Conservation (phyloP, 1,140 invertebrate species). For the Listronotus oregonensis region DNA sequence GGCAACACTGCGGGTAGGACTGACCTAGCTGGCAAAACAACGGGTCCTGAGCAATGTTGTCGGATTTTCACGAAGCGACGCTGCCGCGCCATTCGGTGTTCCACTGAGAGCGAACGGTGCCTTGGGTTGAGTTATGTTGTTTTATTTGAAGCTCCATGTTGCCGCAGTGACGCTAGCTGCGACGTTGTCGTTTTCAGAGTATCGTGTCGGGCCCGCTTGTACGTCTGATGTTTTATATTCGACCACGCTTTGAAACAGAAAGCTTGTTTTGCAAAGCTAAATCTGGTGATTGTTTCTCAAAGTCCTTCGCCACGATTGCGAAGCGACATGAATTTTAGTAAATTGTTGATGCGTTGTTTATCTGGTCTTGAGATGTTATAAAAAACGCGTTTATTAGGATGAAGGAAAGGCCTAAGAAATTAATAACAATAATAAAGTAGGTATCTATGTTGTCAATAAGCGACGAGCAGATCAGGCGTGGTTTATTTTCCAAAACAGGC, state of each 20-base stretch:
- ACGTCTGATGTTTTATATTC: background rate
- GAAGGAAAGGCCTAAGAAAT: too few relatives aligned
- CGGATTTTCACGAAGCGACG: slow-evolving; percentile 11
- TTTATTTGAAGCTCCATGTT: background rate
- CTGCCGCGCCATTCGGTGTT: background rate
- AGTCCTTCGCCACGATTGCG: slow-evolving; percentile 6
- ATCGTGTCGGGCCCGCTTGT: background rate
- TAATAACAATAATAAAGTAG: too few relatives aligned
- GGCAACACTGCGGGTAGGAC: slow-evolving; percentile 27
- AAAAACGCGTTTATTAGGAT: too few relatives aligned
- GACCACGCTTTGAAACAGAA: background rate
- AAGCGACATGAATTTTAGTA: background rate
- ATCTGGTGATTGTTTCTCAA: slow-evolving; percentile 6
- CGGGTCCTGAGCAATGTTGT: slow-evolving; percentile 8
- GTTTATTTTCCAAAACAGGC: too few relatives aligned
- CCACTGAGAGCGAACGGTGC: slow-evolving; percentile 8
- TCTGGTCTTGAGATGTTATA: too few relatives aligned
- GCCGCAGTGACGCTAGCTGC: background rate
- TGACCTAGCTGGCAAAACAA: slow-evolving; percentile 25
- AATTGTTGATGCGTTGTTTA: too few relatives aligned
- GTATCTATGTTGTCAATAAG: too few relatives aligned
- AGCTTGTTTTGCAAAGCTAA: background rate
- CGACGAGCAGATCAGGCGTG: too few relatives aligned
- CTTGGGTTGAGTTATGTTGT: background rate
- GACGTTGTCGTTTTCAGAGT: background rate